Evolutionary conservation across 2,113 vertebrate genomes (phyloP).

Genomic region (Emydura subglobosa): DNA sequence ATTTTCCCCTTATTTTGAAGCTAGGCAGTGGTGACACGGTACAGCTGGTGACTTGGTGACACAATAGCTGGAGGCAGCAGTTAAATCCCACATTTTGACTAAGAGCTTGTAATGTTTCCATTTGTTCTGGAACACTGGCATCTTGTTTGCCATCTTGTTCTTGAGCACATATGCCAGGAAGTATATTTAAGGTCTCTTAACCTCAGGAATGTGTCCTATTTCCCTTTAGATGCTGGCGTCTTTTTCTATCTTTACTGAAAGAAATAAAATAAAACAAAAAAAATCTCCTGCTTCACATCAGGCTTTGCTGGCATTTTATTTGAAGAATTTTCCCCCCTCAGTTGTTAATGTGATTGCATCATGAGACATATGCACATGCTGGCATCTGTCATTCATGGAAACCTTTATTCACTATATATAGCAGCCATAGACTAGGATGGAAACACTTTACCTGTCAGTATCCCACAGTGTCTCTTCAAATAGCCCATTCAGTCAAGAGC

Average conservation of each 20-base stretch:
- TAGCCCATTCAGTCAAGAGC: not conserved
- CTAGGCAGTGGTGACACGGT: not conserved
- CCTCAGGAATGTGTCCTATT: not conserved
- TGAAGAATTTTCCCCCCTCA: not conserved
- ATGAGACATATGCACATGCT: conserved; percentile 2
- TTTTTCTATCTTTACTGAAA: not conserved
- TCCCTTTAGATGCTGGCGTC: not conserved
- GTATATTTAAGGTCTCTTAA: not conserved
- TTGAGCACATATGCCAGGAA: not conserved
- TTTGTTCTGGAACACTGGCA: not conserved
- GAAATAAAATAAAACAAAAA: not conserved
- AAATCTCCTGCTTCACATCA: not conserved
- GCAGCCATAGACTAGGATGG: not conserved
- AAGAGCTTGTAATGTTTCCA: not conserved
- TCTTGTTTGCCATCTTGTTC: not conserved
- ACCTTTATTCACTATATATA: conserved; percentile 1
- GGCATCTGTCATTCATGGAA: conserved; percentile 28
- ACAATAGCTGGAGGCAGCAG: not conserved
- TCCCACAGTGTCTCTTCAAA: not conserved
- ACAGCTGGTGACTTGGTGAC: not conserved
- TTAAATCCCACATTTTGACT: not conserved
- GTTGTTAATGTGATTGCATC: not conserved
- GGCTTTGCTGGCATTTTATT: conserved; percentile 12
- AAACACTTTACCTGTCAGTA: not conserved
- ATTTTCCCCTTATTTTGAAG: not conserved